Evolutionary conservation across 2,113 vertebrate genomes (phyloP).

Genomic region (Rhinoptilus africanus): DNA sequence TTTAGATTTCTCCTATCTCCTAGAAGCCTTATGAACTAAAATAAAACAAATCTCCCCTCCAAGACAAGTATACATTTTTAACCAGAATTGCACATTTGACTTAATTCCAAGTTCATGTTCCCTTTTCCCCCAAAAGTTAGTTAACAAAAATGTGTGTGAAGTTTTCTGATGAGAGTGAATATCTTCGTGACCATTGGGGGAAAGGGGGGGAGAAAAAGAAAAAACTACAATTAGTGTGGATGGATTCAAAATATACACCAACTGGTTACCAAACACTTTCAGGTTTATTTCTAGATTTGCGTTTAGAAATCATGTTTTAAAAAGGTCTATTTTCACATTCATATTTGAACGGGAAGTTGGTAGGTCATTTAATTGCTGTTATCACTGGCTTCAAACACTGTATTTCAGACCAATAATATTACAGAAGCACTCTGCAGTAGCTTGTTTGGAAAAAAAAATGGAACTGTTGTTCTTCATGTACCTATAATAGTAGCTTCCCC

Average conservation of each 20-base stretch:
- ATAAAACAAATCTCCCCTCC: conserved; percentile 38
- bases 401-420: neutral
- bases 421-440: neutral
- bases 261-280: neutral
- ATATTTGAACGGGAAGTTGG: neutral
- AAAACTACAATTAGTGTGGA: neutral
- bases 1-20: conserved; percentile 36
- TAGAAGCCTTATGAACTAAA: conserved; percentile 41
- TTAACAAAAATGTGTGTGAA: conserved; percentile 41
- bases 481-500: neutral
- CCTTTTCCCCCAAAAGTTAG: conserved; percentile 1
- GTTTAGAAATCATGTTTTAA: neutral
- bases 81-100: conserved; percentile 45
- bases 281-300: neutral
- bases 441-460: neutral
- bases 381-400: neutral
- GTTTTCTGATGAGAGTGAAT: neutral
- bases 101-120: conserved; percentile 61
- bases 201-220: neutral
- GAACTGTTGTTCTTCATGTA: neutral
- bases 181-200: neutral
- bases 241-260: neutral
- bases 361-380: neutral
- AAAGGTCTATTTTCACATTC: neutral
- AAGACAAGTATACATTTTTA: conserved; percentile 55